Conservation (phyloP, 2,113 vertebrate species). For the Alaudala cheleensis region DNA sequence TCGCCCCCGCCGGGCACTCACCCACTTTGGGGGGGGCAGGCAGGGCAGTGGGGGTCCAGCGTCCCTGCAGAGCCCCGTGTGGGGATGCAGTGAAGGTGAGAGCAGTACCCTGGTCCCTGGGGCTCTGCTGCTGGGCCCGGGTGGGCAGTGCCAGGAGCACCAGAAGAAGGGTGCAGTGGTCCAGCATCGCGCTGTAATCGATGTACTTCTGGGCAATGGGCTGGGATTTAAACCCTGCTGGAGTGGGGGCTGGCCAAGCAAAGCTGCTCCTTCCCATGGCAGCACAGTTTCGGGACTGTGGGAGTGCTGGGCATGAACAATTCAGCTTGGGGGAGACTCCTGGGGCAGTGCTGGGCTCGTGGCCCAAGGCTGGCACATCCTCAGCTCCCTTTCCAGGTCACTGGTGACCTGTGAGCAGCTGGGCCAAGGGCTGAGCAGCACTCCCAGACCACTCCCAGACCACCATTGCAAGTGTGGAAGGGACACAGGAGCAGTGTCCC, state of each 20-base stretch:
- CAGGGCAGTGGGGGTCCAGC: not conserved
- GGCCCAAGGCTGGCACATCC: not conserved
- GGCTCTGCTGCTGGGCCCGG: not conserved
- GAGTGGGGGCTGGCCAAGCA: not conserved
- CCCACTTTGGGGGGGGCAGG: not conserved
- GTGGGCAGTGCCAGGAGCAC: not conserved
- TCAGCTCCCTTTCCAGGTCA: not conserved
- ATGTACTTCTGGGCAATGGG: not conserved
- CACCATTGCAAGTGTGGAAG: not conserved
- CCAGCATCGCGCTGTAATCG: not conserved
- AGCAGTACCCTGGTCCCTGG: not conserved
- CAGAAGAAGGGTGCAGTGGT: not conserved
- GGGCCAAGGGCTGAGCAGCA: not conserved
- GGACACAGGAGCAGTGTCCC: not conserved
- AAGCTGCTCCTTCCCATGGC: not conserved
- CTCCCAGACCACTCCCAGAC: not conserved
- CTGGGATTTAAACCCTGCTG: not conserved
- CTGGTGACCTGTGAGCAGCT: not conserved
- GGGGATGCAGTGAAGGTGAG: accelerated
- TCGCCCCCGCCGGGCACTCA: accelerated
- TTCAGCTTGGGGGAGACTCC: not conserved
- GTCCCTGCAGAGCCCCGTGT: not conserved
- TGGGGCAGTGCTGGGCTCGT: not conserved
- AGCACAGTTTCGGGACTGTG: not conserved
- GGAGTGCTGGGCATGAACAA: conserved; percentile 9